A percentile compares a stretch with the other conserved stretches of the same genome.
phyloP scores from a whole-genome alignment of 2,113 vertebrate species.

The Neolamprologus toae region DNA sequence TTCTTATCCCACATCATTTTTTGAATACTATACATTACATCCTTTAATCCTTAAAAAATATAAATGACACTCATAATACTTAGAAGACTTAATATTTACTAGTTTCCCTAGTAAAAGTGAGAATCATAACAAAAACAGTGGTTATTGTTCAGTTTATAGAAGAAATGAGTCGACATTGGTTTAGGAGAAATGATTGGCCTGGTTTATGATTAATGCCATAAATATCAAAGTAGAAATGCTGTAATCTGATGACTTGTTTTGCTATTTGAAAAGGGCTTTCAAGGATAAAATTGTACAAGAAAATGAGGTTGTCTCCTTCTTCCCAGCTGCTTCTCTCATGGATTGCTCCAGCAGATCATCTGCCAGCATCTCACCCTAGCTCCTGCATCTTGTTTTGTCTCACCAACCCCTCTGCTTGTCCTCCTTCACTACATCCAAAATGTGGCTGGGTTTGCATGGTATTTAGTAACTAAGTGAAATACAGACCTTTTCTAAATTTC shows the following conservation, averaged over 20 bases:
- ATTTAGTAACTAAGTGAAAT: background rate
- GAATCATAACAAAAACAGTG: background rate
- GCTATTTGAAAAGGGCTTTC: background rate
- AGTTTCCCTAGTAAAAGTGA: background rate
- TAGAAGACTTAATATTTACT: background rate
- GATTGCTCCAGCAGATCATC: background rate
- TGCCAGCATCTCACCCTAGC: background rate
- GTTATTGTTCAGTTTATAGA: background rate
- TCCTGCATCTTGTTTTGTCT: background rate
- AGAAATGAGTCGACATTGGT: background rate
- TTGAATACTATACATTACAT: background rate
- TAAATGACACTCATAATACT: background rate
- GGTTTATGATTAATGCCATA: background rate
- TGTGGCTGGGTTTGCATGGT: background rate
- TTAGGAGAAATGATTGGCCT: too few species aligned
- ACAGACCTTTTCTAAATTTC: background rate
- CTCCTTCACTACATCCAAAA: background rate
- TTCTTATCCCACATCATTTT: background rate
- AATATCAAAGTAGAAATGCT: background rate
- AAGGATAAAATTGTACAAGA: background rate
- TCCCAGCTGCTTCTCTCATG: background rate
- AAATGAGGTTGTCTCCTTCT: fast-evolving
- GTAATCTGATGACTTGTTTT: background rate
- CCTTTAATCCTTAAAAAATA: background rate
- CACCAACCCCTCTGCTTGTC: background rate